Evolutionary conservation across 2,113 vertebrate species (phyloP), one percentile per base, ranked within the genome.

Genomic region (Prinia subflava): DNA sequence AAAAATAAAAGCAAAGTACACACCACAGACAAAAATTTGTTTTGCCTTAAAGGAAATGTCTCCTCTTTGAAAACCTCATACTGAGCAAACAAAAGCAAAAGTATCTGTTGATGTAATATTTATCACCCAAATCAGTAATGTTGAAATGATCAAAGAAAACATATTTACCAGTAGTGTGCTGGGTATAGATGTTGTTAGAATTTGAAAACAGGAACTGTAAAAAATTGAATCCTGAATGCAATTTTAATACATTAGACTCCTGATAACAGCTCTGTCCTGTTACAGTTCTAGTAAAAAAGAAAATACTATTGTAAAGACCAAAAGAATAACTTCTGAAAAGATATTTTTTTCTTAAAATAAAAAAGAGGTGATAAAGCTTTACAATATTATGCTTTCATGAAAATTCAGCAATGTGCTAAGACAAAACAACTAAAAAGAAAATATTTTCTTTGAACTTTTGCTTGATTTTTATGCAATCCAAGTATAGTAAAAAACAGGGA

Each of bases 131-230:
- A 97, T 95, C 92, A 95, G 83, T 90, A 73, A 79, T 93, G 39
- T 87, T 90, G 12, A 35, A 82, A 44, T 49, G 83, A 96, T 96
- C 86, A 97, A 97, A 97, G 92, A 62, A 97, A 96, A 97, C 92
- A 67, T 67, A 96, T 93, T 95, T 96, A 84, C 71, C 62, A 90
- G 62, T 83, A 85, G 30, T 87, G 70, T 67, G 73, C 83, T 68
- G 75, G 81, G 50, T 80, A 92, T 37, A 91, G 53, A 90, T 73
- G 39, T 87, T 95, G 46, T 74, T 93, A 71, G 56, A 71, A 27
- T 87, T 85, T 85, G 65, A 68, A 95, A 95, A 70, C 46, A 94
- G 18, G 42, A 86, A 91, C n/a, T 8, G 11, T 57, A 79, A 96
- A 95, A 95, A 77, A 88, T 90, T 69, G 81, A 96, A 94, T 69